Base-by-base conservation (phyloP, 1,140 invertebrate species). In the Lasioglossum albipes region DNA sequence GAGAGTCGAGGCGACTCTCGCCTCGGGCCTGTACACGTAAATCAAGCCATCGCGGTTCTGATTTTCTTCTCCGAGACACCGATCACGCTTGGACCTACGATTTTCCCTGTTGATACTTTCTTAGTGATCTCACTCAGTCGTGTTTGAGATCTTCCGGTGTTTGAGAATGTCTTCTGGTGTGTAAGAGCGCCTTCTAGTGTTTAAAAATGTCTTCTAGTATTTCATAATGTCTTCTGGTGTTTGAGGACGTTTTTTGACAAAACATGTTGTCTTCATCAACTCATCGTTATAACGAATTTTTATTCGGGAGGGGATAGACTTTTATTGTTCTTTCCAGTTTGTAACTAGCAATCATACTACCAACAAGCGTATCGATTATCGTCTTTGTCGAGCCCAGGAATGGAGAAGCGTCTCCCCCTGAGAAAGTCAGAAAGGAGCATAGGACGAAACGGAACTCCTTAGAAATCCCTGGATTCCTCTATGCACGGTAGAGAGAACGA, bases 11-110 rank as follows among this genome's bases (percentile, higher is more conserved):
- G 57, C 61, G 81, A 61, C 2, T 57, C 61, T 69, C 52, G 73
- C 80, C 69, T 68, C 79, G 82, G 84, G 77, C 61, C 66, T 77
- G 70, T 68, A 54, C 71, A 52, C 85, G 85, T 87, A 87, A 87
- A 87, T 87, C 86, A 87, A 83, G 54, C 22, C 27, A 49, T 67
- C 59, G 41, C 36, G 20, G 66, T 57, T 57, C 22, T 42, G 31
- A 82, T 54, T 79, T 69, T 64, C 54, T 80, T 82, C 79, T 61
- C 41, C 64, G 54, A 66, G 74, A 74, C 69, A 62, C 13, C 13
- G 16, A 65, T 18, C 6, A 0, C 18, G 18, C 6, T 18, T 7
- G 52, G 16, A 54, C 16, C 16, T 54, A 16, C 16, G 4, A 4
- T 54, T 54, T 54, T 54, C 16, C 18, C 18, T 16, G 5, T 54